Evolutionary conservation across 2,113 vertebrate species (phyloP).

Genomic region (Trichechus manatus): DNA sequence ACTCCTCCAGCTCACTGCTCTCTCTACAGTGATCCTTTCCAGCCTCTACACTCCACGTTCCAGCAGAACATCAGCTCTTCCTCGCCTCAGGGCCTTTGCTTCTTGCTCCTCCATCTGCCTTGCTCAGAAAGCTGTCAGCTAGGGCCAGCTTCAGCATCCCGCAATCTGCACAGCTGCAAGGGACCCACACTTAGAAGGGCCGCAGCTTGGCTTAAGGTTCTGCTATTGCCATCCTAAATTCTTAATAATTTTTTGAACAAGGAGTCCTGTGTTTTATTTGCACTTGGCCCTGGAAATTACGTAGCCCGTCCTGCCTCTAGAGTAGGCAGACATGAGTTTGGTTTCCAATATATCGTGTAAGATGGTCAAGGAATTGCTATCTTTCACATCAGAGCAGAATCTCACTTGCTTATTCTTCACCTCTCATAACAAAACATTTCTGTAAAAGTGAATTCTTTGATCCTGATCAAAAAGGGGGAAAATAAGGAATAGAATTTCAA

Average conservation of each 20-base stretch:
- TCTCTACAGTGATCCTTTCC: neutral
- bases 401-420: neutral
- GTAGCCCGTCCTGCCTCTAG: neutral
- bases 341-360: neutral
- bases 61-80: neutral
- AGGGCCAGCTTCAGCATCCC: neutral
- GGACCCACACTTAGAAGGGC: neutral
- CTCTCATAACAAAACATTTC: neutral
- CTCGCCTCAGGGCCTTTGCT: neutral
- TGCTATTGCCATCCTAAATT: neutral
- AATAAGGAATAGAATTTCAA: neutral
- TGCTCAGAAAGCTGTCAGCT: neutral
- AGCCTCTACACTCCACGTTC: accelerated
- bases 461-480: neutral
- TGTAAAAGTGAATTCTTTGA: neutral
- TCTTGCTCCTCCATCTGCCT: neutral
- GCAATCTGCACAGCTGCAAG: neutral
- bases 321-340: neutral
- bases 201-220: neutral
- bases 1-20: neutral
- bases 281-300: neutral
- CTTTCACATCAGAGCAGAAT: neutral
- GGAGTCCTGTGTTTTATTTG: neutral
- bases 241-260: neutral
- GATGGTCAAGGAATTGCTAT: neutral